Evolutionary conservation across 2,888 invertebrate genomes (phyloP), one percentile per base, ranked within the genome.

Genomic region (Xanthia icteritia): DNA sequence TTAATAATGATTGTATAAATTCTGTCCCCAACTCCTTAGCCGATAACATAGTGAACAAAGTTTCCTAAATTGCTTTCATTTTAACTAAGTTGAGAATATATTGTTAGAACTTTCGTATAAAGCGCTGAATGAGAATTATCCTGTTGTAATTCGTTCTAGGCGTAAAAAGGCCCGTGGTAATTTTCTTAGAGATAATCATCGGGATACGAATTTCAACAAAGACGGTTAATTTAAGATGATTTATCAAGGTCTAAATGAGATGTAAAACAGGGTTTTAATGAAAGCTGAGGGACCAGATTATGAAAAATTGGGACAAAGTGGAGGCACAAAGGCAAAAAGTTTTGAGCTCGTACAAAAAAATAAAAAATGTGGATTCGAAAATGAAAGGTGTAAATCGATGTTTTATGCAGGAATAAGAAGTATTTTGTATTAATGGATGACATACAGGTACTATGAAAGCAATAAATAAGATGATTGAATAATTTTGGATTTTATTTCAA

Each of bases 1-100:
- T 88, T 84, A 88, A 87, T 86, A 85, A 85, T 77, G 79, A 87
- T 86, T 85, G 78, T 83, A 73, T 68, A 66, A 82, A 76, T 85
- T 81, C 61, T 42, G 45, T 51, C 61, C 73, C 74, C 65, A 67
- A 67, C 78, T 83, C 60, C 77, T 69, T 65, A 36, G 48, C 66
- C 78, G 83, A 88, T 86, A 86, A 80, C 75, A 77, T 81, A 78
- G 81, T 82, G 68, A 65, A 61, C n/a, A 82, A 88, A 85, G 79
- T 88, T 86, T 74, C 54, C 64, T 13, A 81, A 83, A 84, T 82
- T 73, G 66, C 83, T 75, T 81, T 82, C 60, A 81, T 82, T 85
- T 81, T 65, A 81, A 72, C 74, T 77, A 80, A 87, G 78, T 86
- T 76, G 27, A 76, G 71, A 72, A 82, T 83, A 82, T 84, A 87